These are phyloP conservation scores for Eristalinus sepulchralis DNA, from an alignment of 2,888 invertebrate genomes.

Conservation along the genomic window DNA sequence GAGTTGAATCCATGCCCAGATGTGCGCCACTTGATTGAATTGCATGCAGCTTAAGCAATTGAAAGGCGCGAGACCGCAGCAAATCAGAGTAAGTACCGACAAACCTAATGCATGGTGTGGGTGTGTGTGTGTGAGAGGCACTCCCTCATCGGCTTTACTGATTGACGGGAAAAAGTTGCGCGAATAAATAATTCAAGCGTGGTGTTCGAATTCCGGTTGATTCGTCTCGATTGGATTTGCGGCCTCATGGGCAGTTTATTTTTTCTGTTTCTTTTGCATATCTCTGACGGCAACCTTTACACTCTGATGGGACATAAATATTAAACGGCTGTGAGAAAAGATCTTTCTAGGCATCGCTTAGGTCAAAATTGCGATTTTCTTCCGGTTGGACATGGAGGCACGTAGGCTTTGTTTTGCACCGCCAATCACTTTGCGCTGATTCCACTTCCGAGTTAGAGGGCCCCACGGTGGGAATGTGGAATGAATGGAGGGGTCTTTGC, in stretches of 20 bases:
- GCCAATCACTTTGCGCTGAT: background rate
- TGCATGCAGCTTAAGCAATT: constrained; percentile 25
- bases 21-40: constrained; percentile 20
- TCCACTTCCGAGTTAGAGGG: background rate
- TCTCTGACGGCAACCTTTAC: background rate
- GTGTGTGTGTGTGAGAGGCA: background rate
- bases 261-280: background rate
- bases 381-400: background rate
- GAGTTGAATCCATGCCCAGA: background rate
- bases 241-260: background rate
- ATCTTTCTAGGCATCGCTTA: background rate
- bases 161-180: background rate
- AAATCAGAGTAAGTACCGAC: constrained; percentile 42
- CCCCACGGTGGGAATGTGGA: background rate
- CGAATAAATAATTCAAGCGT: background rate
- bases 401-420: background rate
- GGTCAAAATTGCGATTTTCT: background rate
- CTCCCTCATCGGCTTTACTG: background rate
- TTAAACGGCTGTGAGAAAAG: background rate
- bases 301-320: background rate
- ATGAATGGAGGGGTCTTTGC: background rate
- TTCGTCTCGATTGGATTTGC: background rate
- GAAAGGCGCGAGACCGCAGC: constrained; percentile 11
- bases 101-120: background rate
- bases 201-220: background rate